Base-by-base conservation (phyloP, 2,888 invertebrate species). In the Nineta flava region DNA sequence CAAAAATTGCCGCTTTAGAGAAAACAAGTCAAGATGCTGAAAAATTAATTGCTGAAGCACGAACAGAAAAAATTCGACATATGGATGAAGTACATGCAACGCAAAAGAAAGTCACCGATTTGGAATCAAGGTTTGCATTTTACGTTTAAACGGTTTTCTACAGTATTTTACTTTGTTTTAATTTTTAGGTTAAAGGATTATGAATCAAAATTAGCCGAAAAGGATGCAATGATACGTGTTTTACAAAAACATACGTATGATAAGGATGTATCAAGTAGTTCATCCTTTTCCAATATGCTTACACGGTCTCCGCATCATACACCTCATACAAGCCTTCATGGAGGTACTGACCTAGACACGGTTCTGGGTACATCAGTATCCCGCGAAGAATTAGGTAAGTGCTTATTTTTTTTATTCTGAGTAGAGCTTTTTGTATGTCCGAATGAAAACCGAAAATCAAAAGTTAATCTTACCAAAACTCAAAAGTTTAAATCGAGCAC, bases 171-270 rank as follows among this genome's bases (percentile, higher is more conserved):
- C 3, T 15, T 42, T 47, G 15, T n/a, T n/a, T 50, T 52, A 51
- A 21, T 47, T 59, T 56, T 19, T 55, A 83, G 83, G 61, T 76
- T 87, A 57, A 90, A 90, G 65, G 87, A 87, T 65, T 68, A 88
- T 54, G 90, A 92, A 65, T 87, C 87, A 3, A 87, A 88, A 62
- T 75, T 92, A 50, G 87, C 87, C 0, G 91, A 92, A 64, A 79
- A 84, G 51, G 91, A 93, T 62, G 90, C 90, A 1, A 87, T 92
- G 85, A 87, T 93, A 57, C 79, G 84, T 58, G 87, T 90, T 17
- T 72, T 91, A 41, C 88, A 91, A 68, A 84, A 84, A 57, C 84
- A 85, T 62, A 82, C 83, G 0, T 76, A 76, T 49, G 83, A 81
- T 59, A 80, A 81, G 55, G 81, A 81, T 48, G 80, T 79, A 58